Base-by-base conservation (phyloP, 1,140 invertebrate genomes). In the Lucilia cuprina region DNA sequence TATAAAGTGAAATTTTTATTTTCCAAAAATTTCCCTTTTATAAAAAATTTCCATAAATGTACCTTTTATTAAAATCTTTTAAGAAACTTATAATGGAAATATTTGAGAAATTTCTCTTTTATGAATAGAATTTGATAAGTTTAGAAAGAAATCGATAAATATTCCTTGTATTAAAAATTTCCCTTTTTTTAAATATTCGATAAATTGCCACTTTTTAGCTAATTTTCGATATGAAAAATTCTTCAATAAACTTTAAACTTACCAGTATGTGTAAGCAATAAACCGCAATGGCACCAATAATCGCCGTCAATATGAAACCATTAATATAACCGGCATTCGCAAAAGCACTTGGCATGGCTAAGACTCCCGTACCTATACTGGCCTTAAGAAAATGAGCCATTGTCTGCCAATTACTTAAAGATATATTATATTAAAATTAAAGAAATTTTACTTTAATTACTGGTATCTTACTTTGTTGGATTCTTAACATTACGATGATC, bases 341-440 rank as follows among this genome's bases (percentile, higher is more conserved):
- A 86, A 96, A 94, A 14, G 95, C 95, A 87, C 94, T 93, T 74
- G 95, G 95, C 94, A 96, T 96, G n/a, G 96, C 96, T 85, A 96
- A 90, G 35, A 96, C 95, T 2, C 96, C 96, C 0, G 96, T 96
- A 14, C 96, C 96, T 83, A 96, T 91, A 83, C 95, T 96, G 83
- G 94, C 94, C 86, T 95, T 95, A 21, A 96, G 88, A 74, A 95
- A 90, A 85, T 95, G 94, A 21, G 95, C 93, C 85, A 95, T 91
- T 0, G 94, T 95, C 87, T 95, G 94, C 47, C 89, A 88, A 87
- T 95, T 94, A 41, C 94, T 95, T 13, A 89, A 85, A 41, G 84
- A 78, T 78, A 84, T 34, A 41, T 3, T 41, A 41, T 41, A 8
- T 41, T 41, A 30, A 30, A 30, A 30, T 83, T 70, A 82, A 83